Evolutionary conservation across 2,113 vertebrate species (phyloP).

Genomic region (Oncorhynchus gorbuscha): DNA sequence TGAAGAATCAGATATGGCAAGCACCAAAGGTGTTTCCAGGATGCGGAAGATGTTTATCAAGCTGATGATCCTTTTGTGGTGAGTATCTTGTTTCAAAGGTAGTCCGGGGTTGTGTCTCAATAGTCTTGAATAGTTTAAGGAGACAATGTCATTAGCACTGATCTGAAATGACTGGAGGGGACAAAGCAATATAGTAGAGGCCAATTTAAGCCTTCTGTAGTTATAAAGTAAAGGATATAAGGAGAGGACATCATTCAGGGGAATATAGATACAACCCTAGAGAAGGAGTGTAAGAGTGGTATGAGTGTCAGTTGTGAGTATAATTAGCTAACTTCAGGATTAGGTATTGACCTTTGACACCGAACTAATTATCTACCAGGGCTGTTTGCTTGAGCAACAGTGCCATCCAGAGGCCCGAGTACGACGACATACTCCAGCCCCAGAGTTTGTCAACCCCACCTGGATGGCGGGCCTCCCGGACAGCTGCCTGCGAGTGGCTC

Average conservation of each 20-base stretch:
- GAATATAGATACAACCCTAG: neutral
- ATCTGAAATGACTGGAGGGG: neutral
- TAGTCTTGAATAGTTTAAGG: neutral
- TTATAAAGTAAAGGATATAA: too few relatives aligned
- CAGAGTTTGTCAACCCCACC: conserved; percentile 71
- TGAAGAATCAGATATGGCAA: conserved; percentile 22
- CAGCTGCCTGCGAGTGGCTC: conserved; percentile 65
- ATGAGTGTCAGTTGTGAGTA: too few relatives aligned
- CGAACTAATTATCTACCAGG: conserved; percentile 22
- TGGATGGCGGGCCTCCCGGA: conserved; percentile 81
- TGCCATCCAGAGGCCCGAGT: conserved; percentile 64
- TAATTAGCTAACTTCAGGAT: too few relatives aligned
- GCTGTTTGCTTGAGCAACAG: conserved; percentile 25
- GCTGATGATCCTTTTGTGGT: conserved; percentile 57
- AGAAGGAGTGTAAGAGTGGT: too few relatives aligned
- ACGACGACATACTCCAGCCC: conserved; percentile 72
- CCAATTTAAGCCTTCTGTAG: neutral
- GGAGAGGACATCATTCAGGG: too few relatives aligned
- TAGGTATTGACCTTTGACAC: neutral
- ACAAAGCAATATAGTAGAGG: neutral
- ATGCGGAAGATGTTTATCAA: conserved; percentile 30
- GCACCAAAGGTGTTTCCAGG: conserved; percentile 1
- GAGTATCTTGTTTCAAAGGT: conserved; percentile 27
- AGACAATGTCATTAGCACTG: neutral
- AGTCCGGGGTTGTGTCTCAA: neutral